Base-by-base conservation (phyloP, 2,113 vertebrate genomes). In the Pterocles orientalis region DNA sequence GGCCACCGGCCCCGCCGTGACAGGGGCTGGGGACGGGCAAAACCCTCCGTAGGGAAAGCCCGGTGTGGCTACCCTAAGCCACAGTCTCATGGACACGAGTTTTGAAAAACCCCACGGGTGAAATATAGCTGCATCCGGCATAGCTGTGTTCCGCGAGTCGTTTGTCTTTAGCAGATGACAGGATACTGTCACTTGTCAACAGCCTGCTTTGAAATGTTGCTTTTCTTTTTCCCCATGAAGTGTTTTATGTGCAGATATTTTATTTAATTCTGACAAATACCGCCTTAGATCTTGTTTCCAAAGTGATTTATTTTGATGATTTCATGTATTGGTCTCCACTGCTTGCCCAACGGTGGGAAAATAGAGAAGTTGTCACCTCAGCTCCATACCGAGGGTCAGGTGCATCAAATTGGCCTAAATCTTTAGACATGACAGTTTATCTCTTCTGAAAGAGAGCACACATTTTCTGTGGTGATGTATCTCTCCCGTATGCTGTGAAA, bases 111-210 rank as follows among this genome's bases (percentile, higher is more conserved):
- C 14, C 36, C 66, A 28, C 0, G 0, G 4, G 33, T 66, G 41
- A 88, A 80, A 50, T 28, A n/a, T 4, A 33, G 57, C 79, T 48
- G 48, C 33, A 23, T 23, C 34, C 36, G 43, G 23, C 1, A 0
- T 3, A 12, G 23, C 2, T 87, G 28, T 36, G 61, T 21, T 15
- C 0, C 0, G 34, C 1, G 1, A 18, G 66, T 48, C 7, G 10
- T 76, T 53, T 45, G 12, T 71, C 53, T 47, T 48, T 6, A 60
- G 39, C 31, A 36, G 73, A 53, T 71, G 66, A 48, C 48, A 88
- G 41, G 31, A 36, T 86, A 82, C 71, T 28, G 47, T 53, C 75
- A 65, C 54, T 68, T 69, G 41, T 45, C 79, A 60, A 39, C 81
- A 80, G 34, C 12, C 25, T 61, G 64, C 60, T 84, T 34, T 86